Base-by-base conservation (phyloP, 2,113 vertebrate species). In the Brachyhypopomus gauderio region DNA sequence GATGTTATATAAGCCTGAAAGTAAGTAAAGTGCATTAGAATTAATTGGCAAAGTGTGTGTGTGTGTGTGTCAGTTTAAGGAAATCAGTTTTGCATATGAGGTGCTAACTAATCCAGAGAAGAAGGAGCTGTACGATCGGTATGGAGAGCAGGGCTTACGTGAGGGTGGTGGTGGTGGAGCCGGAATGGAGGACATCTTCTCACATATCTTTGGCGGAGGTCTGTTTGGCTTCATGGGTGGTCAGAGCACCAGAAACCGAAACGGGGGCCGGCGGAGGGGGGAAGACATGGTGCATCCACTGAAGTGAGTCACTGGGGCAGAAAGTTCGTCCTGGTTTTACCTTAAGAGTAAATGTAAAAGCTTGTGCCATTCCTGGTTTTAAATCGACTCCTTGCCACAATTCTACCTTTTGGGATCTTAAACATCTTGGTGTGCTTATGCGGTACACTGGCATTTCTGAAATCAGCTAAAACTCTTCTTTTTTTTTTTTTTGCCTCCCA, bases 131-230 rank as follows among this genome's bases (percentile, higher is more conserved):
- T 99, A 99, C 67, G 97, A 99, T 89, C 92, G 97, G 25, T 99
- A 98, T 91, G 98, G 98, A 84, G 98, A 99, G 59, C 97, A 99
- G 89, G 98, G 98, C 0, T 93, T 99, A 63, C 95, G 97, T 78
- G 97, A 99, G 94, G 97, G 97, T 4, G 97, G 97, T 0, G 94
- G 97, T 0, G 96, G 96, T 11, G 93, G 98, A 17, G 95, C 95
- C 8, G 96, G 96, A 81, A 98, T 99, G 98, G 98, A 99, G 58
- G 98, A 99, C 83, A 99, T 99, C 88, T 99, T 99, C 93, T 99
- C 97, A 64, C 98, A 99, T 85, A 99, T 99, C 89, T 99, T 99
- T 90, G 97, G 97, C 8, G 97, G 98, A 81, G 96, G 97, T 82
- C 94, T 99, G 64, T 99, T 99, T 71, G 96, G 97, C 70, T 99